Evolutionary conservation across 2,113 vertebrate species (phyloP), one percentile per base, ranked within the genome.

Genomic region (Osmerus mordax): DNA sequence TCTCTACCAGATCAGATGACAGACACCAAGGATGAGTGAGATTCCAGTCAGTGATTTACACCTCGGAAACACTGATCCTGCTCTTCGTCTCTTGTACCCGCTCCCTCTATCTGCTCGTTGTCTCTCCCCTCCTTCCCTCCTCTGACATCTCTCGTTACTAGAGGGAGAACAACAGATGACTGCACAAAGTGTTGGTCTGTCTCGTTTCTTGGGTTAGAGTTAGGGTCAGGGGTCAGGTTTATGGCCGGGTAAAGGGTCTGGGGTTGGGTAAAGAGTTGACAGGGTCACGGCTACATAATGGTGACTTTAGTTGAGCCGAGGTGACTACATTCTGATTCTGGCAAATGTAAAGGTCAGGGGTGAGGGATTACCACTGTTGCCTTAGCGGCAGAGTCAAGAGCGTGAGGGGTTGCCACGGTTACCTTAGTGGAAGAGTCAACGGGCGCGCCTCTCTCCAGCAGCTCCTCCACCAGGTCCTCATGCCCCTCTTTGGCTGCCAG

Each of bases 381-480:
- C 32, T 36, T 36, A 36, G 32, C 32, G 7, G 32, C 32, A 36
- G 7, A 36, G 32, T 36, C 32, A 15, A 18, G 3, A 14, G 13
- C 4, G 14, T 56, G 58, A 16, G 3, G 23, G 19, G n/a, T 13
- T 52, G 25, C 21, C 0, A 47, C 66, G 15, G 16, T 2, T 89
- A 98, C 97, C 96, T 99, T 99, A 0, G 97, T 99, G 71, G 95
- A 91, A 36, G 96, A 97, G 86, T 99, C 95, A 83, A 99, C 97
- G 0, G 91, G 74, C 0, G 97, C 95, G 36, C 97, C 96, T 91
- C 96, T 94, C 69, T 96, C 96, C 92, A 99, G 13, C 15, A 99
- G 82, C 72, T 99, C 97, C 68, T 98, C 96, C 15, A 99, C 97
- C 71, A 99, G 89, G 36, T 95, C 95, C 86, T 93, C 92, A 1